Evolutionary conservation across 2,888 invertebrate species (phyloP).

Genomic region (Andrena minutula): DNA sequence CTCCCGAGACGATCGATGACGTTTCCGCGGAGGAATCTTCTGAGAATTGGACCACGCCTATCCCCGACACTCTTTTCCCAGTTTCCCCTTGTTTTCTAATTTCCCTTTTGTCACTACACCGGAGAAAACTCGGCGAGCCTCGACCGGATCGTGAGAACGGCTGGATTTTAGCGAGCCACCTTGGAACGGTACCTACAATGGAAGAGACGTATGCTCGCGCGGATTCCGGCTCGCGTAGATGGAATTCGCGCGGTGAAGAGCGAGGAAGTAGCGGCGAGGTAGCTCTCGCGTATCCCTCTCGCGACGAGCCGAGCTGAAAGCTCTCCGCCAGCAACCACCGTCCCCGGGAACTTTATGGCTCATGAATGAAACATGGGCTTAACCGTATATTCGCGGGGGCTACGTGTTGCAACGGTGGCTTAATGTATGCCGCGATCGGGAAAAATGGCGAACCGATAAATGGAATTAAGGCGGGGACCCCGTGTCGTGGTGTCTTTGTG

Average conservation of each 20-base stretch:
- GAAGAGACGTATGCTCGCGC: conserved; percentile 4
- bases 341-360: conserved; percentile 79
- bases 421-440: conserved; percentile 76
- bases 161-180: background rate
- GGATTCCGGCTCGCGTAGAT: conserved; percentile 23
- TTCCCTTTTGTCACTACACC: background rate
- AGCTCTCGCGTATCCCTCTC: conserved; percentile 29
- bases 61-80: background rate
- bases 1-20: conserved; percentile 50
- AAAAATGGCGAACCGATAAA: conserved; percentile 77
- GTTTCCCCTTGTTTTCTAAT: too few relatives aligned
- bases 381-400: conserved; percentile 75
- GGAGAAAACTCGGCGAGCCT: background rate
- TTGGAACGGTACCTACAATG: conserved; percentile 7
- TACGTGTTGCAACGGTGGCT: conserved; percentile 77
- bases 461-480: conserved; percentile 73
- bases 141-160: conserved; percentile 41
- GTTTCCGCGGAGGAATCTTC: conserved; percentile 30
- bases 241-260: conserved; percentile 42
- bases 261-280: conserved; percentile 54
- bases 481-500: conserved; percentile 49
- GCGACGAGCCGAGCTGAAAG: conserved; percentile 46
- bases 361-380: conserved; percentile 83
- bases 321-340: conserved; percentile 49
- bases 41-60: background rate